Conservation (phyloP, 53 echinoderm and acorn worm genomes). For the Apostichopus leukothele region DNA sequence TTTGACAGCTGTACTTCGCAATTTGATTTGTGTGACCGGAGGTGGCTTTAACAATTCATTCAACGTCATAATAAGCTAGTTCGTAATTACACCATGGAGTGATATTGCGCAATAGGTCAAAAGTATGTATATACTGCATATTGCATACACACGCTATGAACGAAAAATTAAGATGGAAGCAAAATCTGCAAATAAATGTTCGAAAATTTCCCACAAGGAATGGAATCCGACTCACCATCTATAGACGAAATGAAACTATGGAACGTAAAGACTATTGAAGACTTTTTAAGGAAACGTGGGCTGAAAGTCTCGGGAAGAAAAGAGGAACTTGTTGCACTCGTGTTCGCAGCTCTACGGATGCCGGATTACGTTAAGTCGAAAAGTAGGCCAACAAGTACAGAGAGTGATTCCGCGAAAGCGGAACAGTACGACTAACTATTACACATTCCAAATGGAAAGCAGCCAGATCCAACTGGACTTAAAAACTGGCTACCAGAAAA, state of each 20-base stretch:
- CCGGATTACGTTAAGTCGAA: background rate
- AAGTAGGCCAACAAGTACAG: too few relatives aligned
- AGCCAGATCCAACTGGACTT: constrained; percentile 15
- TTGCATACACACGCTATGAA: too few relatives aligned
- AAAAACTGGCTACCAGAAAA: constrained; percentile 23
- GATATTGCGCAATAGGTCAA: constrained; percentile 34
- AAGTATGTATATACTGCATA: background rate
- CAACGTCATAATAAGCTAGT: constrained; percentile 3
- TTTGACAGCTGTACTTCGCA: too few relatives aligned
- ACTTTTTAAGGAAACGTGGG: constrained; percentile 11
- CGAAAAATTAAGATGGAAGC: background rate
- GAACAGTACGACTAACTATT: background rate
- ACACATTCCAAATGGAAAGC: constrained; percentile 19
- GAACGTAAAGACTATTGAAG: background rate
- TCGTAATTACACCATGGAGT: constrained; percentile 21
- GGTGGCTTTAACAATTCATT: too few relatives aligned
- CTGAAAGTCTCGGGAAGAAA: constrained; percentile 27
- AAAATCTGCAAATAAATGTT: too few relatives aligned
- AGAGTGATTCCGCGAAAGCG: constrained; percentile 28
- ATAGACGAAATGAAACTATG: constrained; percentile 6
- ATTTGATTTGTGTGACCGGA: too few relatives aligned
- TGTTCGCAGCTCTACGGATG: background rate
- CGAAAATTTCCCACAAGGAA: background rate
- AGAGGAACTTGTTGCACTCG: constrained; percentile 10
- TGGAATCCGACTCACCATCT: background rate